Evolutionary conservation across 2,888 invertebrate species (phyloP), one percentile per base, ranked within the genome.

Genomic region (Stenodema calcarata): DNA sequence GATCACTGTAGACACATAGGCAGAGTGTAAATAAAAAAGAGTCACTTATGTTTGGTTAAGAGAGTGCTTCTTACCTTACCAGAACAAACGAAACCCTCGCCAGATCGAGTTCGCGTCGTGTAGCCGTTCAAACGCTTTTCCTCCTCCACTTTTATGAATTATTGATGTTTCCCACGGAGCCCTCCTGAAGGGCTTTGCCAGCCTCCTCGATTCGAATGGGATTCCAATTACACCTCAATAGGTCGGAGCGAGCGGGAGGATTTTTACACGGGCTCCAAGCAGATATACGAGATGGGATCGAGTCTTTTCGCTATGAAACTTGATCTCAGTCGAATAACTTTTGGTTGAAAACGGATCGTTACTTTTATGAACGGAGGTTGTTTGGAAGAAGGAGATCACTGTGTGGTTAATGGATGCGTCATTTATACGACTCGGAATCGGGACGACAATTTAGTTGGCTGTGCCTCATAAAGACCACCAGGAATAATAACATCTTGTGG

Each of bases 11-110:
- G 23, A 54, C 80, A 80, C 80, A 50, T 27, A 80, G 62, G 54
- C 80, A 47, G 80, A 30, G 27, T 80, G 80, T 80, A 50, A 80
- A 80, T 80, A 80, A 80, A 80, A 80, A 62, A 62, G 62, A 80
- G 80, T 47, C 80, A 80, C 80, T 80, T 80, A 80, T 80, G 80
- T 80, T 80, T 80, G 80, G 80, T 54, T 80, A 80, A 44, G 80
- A 50, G 80, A 80, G 80, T 80, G 80, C 80, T 80, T 80, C 80
- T 80, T 80, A 73, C 73, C 80, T 80, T 80, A 54, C 54, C 80
- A 50, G 80, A 30, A 41, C 80, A 50, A 50, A 44, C 28, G 28
- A 54, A 28, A 41, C 28, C 35, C 80, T 35, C 30, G 28, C 28
- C 80, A 50, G 80, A 80, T 80, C 80, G 47, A 80, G 80, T 80